Conservation (phyloP, 35 echinoderm and acorn worm species). For the Lytechinus pictus region DNA sequence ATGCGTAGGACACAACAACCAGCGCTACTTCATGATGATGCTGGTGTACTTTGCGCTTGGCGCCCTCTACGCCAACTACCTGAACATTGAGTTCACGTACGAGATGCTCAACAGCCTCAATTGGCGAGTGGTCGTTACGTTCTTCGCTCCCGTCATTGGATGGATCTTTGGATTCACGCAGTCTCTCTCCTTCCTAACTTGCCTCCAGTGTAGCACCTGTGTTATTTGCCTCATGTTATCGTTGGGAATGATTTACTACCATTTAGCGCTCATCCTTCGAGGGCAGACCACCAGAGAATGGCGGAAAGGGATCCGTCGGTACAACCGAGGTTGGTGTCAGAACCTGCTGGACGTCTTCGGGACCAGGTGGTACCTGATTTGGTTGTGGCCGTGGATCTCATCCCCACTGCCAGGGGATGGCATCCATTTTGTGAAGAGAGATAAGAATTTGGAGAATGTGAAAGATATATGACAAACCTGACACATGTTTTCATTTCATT, state of each 20-base stretch:
- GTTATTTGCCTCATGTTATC: slow-evolving; percentile 64
- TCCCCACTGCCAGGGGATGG: slow-evolving; percentile 91
- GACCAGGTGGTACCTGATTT: slow-evolving; percentile 84
- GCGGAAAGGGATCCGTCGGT: slow-evolving; percentile 60
- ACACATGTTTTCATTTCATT: not conserved
- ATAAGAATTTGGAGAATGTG: slow-evolving; percentile 56
- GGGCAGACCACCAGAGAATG: slow-evolving; percentile 89
- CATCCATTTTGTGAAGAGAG: slow-evolving; percentile 65
- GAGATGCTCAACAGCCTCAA: slow-evolving; percentile 64
- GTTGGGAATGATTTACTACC: slow-evolving; percentile 65
- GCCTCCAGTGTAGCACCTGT: slow-evolving; percentile 91
- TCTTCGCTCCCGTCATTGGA: slow-evolving; percentile 74
- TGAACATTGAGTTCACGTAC: slow-evolving; percentile 86
- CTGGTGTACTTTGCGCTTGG: slow-evolving; percentile 69
- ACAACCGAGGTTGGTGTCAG: slow-evolving; percentile 74
- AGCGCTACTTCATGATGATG: slow-evolving; percentile 88
- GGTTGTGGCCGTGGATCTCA: slow-evolving; percentile 77
- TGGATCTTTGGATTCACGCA: slow-evolving; percentile 79
- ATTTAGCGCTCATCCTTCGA: slow-evolving; percentile 47
- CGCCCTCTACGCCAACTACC: slow-evolving; percentile 89
- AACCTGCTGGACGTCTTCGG: slow-evolving; percentile 80
- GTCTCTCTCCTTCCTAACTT: slow-evolving; percentile 77
- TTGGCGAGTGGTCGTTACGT: slow-evolving; percentile 64
- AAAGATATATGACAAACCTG: slow-evolving; percentile 58
- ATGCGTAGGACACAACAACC: slow-evolving; percentile 87